Evolutionary conservation across 2,888 invertebrate genomes (phyloP), one percentile per base, ranked within the genome.

Genomic region (Chironomus riparius): DNA sequence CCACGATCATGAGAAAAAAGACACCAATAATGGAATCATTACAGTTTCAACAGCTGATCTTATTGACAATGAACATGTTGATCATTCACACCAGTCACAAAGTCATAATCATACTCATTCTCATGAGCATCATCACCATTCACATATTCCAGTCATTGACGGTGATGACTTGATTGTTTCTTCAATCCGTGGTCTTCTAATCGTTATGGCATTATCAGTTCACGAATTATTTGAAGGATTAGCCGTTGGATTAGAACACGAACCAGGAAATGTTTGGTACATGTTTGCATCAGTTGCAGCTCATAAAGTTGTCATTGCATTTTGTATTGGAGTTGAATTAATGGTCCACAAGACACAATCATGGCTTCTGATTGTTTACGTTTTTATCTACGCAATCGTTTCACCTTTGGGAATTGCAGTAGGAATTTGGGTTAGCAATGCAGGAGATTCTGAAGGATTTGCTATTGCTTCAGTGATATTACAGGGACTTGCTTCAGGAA

Each of bases 401-500:
- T 93, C 93, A 72, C 93, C 94, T 0, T 79, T 93, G 78, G 94
- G 93, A 24, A 92, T 92, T 74, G 92, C 91, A 4, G 88, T 92
- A 77, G 92, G 91, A 24, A 87, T 93, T 77, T 82, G 88, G 2
- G 83, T 92, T 61, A 89, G 88, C 24, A 88, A 88, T 68, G 87
- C 86, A 1, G 83, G 86, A 70, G 86, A 87, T 0, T 86, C 87
- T 0, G 85, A 88, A 0, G 87, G 88, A 0, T 85, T 87, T 1
- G 88, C 87, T 21, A 85, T 91, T 6, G 85, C 88, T 15, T 89
- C 90, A 0, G 89, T 90, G 62, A 85, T 91, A 47, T 77, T 83
- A 13, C 92, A 97, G 86, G 96, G 95, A 3, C 84, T 97, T 77
- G 97, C 97, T 0, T 91, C 93, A 68, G 98, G 97, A 13, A 97